Conservation (phyloP, 2,113 vertebrate genomes). For the Amia ocellicauda region DNA sequence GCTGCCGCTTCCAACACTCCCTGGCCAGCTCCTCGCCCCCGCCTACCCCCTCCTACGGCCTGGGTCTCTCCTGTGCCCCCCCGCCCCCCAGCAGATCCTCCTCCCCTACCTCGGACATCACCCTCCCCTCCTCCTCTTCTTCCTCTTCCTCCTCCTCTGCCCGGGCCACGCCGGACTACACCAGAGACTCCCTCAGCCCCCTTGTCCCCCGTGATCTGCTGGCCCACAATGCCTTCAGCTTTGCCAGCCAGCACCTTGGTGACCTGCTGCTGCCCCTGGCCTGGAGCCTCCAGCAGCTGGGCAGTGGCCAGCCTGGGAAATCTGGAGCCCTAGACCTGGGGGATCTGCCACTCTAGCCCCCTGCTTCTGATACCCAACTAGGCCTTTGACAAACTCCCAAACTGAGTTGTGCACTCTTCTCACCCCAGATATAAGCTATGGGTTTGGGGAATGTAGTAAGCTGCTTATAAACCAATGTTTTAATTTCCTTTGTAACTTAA, state of each 20-base stretch:
- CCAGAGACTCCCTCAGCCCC: constrained; percentile 34
- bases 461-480: no score
- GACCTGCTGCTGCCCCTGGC: constrained; percentile 65
- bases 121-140: constrained; percentile 27
- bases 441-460: no score
- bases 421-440: no score
- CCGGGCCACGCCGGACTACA: constrained; percentile 35
- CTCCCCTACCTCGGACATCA: constrained; percentile 35
- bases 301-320: constrained; percentile 32
- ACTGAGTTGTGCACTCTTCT: no score
- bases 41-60: neutral
- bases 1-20: constrained; percentile 66
- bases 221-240: constrained; percentile 60
- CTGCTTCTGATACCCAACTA: no score
- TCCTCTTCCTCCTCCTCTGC: constrained; percentile 39
- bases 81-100: constrained; percentile 14
- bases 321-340: constrained; percentile 1
- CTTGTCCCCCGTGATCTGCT: constrained; percentile 24
- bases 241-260: constrained; percentile 64
- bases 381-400: no score
- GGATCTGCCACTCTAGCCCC: no score
- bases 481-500: no score
- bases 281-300: constrained; percentile 62
- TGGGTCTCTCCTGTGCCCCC: neutral
- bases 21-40: constrained; percentile 41